phyloP scores from a whole-genome alignment of 2,113 vertebrate species.

The Sylvia atricapilla region DNA sequence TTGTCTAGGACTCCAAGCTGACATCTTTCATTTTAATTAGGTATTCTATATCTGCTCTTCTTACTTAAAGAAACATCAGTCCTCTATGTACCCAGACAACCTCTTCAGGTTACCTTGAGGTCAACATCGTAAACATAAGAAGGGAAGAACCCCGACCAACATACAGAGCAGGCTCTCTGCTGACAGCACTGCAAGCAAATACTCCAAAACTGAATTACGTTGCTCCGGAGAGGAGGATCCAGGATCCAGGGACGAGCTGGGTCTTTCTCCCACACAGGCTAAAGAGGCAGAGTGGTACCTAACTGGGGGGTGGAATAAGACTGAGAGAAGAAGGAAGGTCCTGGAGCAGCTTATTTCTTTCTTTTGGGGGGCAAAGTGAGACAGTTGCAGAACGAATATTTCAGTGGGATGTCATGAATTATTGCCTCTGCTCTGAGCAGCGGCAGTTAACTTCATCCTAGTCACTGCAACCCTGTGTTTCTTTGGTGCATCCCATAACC shows the following conservation, averaged over 20 bases:
- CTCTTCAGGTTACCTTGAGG: slow-evolving; percentile 16
- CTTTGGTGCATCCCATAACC: not conserved
- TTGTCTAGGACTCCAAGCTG: not conserved
- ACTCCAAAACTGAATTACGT: not conserved
- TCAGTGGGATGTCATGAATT: not conserved
- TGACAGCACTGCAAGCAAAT: not conserved
- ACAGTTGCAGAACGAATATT: not conserved
- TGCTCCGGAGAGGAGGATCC: not conserved
- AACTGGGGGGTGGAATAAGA: not conserved
- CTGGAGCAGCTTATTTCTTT: not conserved
- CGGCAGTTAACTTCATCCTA: not conserved
- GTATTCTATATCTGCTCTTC: not conserved
- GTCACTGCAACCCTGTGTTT: not conserved
- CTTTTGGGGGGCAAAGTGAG: not conserved
- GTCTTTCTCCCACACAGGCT: not conserved
- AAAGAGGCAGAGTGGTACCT: not conserved
- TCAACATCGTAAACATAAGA: not conserved
- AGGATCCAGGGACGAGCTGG: not conserved
- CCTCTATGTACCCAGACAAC: not conserved
- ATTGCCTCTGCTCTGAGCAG: not conserved
- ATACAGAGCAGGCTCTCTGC: not conserved
- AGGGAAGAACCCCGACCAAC: not conserved
- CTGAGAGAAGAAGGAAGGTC: not conserved
- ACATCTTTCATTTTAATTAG: slow-evolving; percentile 53
- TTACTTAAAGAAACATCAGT: slow-evolving; percentile 29